Conservation (phyloP, 2,113 vertebrate species). For the Paradisaea rubra region DNA sequence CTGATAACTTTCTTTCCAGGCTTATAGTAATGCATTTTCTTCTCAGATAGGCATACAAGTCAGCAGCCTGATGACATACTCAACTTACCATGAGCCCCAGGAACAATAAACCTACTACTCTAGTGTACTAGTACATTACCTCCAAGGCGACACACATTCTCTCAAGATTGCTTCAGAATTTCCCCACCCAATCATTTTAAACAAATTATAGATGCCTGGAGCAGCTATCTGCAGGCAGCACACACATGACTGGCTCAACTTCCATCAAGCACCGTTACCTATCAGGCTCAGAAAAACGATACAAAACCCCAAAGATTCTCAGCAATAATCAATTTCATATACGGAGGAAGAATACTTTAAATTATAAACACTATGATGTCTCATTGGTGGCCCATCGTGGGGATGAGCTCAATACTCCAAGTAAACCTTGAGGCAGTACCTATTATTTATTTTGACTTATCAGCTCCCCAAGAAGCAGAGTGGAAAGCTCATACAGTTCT, state of each 20-base stretch:
- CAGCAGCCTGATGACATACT: constrained; percentile 69
- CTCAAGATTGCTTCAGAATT: constrained; percentile 37
- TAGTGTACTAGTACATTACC: constrained; percentile 51
- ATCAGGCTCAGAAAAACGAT: neutral
- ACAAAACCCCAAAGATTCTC: neutral
- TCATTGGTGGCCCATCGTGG: neutral
- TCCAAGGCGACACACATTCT: constrained; percentile 41
- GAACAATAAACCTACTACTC: constrained; percentile 63
- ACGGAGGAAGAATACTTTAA: neutral
- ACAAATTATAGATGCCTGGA: constrained; percentile 37
- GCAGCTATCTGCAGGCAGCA: constrained; percentile 17
- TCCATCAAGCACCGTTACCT: neutral
- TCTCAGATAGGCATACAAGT: constrained; percentile 7
- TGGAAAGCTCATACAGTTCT: neutral
- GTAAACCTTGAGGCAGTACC: neutral
- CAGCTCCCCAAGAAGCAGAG: neutral
- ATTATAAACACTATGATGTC: neutral
- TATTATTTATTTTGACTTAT: neutral
- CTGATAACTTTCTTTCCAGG: constrained; percentile 72
- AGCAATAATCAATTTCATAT: neutral
- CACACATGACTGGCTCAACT: neutral
- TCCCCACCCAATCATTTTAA: constrained; percentile 51
- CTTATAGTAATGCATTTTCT: constrained; percentile 43
- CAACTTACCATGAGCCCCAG: constrained; percentile 66
- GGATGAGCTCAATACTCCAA: neutral